phyloP scores from a whole-genome alignment of 2,888 invertebrate species.

The Aporophyla lueneburgensis region DNA sequence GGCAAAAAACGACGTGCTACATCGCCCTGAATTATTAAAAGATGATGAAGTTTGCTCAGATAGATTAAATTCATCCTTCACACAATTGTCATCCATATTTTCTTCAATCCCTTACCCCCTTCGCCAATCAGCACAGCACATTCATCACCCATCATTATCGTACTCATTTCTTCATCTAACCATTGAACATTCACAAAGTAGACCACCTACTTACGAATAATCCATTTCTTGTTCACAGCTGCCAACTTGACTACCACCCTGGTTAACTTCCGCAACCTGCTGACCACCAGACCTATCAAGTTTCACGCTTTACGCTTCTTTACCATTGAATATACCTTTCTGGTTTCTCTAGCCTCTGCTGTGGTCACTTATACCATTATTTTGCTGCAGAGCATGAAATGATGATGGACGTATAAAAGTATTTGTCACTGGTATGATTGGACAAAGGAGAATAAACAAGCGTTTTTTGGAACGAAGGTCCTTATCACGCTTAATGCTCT shows the following conservation, averaged over 20 bases:
- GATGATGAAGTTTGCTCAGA: background rate
- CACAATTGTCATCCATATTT: background rate
- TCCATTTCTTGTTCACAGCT: constrained; percentile 44
- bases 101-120: background rate
- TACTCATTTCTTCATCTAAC: background rate
- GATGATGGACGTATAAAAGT: background rate
- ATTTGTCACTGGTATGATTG: background rate
- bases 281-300: constrained; percentile 64
- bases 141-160: no score
- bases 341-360: constrained; percentile 75
- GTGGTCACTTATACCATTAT: constrained; percentile 80
- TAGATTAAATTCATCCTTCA: background rate
- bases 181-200: background rate
- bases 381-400: constrained; percentile 66
- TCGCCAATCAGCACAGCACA: no score
- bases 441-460: background rate
- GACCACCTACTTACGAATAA: background rate
- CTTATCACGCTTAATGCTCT: background rate
- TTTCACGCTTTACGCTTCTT: constrained; percentile 76
- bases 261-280: constrained; percentile 60
- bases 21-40: background rate
- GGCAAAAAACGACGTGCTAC: background rate
- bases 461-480: background rate
- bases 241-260: constrained; percentile 45
- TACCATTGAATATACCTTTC: constrained; percentile 72